Evolutionary conservation across 2,113 vertebrate genomes (phyloP).

Genomic region (Sebastes fasciatus): DNA sequence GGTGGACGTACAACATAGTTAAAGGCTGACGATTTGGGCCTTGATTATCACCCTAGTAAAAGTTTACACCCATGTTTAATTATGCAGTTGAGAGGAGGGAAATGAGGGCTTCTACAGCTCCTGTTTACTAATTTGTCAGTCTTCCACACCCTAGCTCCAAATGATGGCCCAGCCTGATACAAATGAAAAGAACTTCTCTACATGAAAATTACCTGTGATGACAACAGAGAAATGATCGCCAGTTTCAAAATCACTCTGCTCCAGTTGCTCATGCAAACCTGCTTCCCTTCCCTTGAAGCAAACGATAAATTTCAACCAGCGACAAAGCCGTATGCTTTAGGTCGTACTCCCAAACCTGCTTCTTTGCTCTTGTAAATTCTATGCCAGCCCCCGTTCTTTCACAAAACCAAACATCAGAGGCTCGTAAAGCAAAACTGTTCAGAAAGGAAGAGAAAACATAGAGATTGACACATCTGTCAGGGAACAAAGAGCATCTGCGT

Average conservation of each 20-base stretch:
- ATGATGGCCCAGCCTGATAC: background rate
- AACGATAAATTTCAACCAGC: constrained; percentile 30
- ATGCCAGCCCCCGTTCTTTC: background rate
- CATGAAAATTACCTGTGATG: background rate
- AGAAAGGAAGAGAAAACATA: constrained; percentile 37
- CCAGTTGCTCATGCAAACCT: background rate
- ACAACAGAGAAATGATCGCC: background rate
- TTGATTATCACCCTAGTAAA: constrained; percentile 12
- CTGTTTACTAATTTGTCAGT: constrained; percentile 20
- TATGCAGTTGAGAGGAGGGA: background rate
- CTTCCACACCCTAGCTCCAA: constrained; percentile 6
- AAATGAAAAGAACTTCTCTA: background rate
- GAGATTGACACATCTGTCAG: constrained; percentile 67
- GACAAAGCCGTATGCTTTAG: constrained; percentile 51
- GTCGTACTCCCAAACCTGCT: constrained; percentile 8
- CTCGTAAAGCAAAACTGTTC: constrained; percentile 30
- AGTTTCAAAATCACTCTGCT: constrained; percentile 6
- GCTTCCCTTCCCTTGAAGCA: background rate
- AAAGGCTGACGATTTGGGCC: background rate
- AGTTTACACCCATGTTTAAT: constrained; percentile 6
- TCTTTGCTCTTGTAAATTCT: constrained; percentile 29
- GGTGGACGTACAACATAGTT: constrained; percentile 14
- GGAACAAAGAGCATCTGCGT: constrained; percentile 78
- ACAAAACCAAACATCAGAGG: constrained; percentile 52
- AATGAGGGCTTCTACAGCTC: constrained; percentile 9